A percentile compares a stretch with the other conserved stretches of the same genome.
These are phyloP conservation scores for Platycercus adscitus DNA, from an alignment of 2,113 vertebrate species.

Conservation along the genomic window DNA sequence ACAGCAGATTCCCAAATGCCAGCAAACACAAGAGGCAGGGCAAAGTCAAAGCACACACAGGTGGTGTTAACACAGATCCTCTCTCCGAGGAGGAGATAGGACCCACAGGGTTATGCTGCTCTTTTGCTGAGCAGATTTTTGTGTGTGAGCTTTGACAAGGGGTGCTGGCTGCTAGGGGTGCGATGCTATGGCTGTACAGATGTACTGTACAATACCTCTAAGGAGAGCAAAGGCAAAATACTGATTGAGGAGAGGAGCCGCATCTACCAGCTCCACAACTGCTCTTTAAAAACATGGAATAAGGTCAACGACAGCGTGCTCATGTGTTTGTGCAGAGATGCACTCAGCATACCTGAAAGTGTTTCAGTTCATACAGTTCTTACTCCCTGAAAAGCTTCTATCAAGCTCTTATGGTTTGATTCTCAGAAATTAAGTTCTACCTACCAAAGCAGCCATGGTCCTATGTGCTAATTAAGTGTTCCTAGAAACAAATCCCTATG, in stretches of 20 bases:
- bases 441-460: background rate
- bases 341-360: background rate
- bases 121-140: background rate
- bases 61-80: background rate
- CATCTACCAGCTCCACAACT: background rate
- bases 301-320: background rate
- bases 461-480: background rate
- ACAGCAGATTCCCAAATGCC: background rate
- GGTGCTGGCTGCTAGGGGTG: background rate
- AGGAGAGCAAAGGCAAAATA: background rate
- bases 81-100: rapidly evolving
- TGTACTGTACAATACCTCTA: background rate
- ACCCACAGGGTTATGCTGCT: background rate
- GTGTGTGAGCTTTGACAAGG: background rate
- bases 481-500: background rate
- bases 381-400: background rate
- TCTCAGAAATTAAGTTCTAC: background rate
- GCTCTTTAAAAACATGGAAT: background rate
- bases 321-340: background rate
- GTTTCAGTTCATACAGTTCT: background rate
- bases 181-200: background rate
- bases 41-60: background rate
- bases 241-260: background rate
- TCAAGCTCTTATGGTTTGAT: background rate
- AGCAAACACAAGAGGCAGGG: background rate